Conservation (phyloP, 2,797 vertebrate genomes). For the Alauda arvensis region DNA sequence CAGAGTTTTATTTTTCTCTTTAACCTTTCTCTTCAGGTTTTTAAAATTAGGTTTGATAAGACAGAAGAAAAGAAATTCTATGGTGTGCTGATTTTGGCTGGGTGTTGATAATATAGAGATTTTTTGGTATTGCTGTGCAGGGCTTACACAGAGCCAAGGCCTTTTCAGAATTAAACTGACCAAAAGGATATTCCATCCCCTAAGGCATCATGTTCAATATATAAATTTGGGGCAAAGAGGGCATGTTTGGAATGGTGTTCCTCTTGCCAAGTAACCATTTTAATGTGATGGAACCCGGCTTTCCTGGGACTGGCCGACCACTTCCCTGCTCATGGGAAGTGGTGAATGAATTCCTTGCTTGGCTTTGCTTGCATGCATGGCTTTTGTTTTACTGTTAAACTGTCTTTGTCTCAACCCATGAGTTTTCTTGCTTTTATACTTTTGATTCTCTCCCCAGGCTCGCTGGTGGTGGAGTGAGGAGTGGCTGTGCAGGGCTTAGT, state of each 20-base stretch:
- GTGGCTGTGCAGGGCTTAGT: accelerated
- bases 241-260: not conserved
- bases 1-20: not conserved
- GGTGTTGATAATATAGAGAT: not conserved
- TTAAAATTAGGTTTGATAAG: not conserved
- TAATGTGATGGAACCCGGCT: accelerated
- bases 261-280: not conserved
- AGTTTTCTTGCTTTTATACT: not conserved
- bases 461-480: not conserved
- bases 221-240: not conserved
- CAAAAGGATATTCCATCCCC: no score
- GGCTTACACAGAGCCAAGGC: not conserved
- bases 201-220: not conserved
- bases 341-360: not conserved
- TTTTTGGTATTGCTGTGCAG: not conserved
- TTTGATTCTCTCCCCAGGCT: not conserved
- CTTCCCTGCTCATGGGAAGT: not conserved
- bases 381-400: not conserved
- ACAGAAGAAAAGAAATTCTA: not conserved
- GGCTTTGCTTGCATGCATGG: not conserved
- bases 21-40: not conserved
- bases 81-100: not conserved
- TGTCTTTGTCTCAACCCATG: not conserved
- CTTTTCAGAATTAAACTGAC: not conserved
- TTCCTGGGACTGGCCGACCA: not conserved